These are phyloP conservation scores for Antitype chi DNA, from an alignment of 2,888 invertebrate genomes.

Conservation along the genomic window DNA sequence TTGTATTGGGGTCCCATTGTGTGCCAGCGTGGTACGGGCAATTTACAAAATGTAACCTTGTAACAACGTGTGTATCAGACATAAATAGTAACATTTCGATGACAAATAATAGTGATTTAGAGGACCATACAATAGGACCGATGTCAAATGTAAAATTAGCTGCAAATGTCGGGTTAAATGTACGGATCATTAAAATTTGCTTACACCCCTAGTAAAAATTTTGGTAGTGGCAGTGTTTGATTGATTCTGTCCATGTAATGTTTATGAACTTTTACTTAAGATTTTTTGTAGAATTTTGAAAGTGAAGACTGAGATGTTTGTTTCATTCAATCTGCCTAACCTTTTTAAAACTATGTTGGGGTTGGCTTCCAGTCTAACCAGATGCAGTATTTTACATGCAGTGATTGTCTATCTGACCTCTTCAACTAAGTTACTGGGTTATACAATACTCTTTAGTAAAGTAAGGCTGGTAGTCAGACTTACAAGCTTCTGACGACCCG, in stretches of 20 bases:
- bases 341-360: no score
- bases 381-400: no score
- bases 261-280: background rate
- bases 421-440: no score
- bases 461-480: no score
- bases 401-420: no score
- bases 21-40: slow-evolving; percentile 77
- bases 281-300: background rate
- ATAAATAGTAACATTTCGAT: slow-evolving; percentile 85
- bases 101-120: slow-evolving; percentile 87
- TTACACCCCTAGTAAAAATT: slow-evolving; percentile 11
- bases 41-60: slow-evolving; percentile 83
- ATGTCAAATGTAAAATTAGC: slow-evolving; percentile 73
- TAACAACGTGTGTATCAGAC: slow-evolving; percentile 71
- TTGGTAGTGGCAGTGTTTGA: slow-evolving; percentile 15
- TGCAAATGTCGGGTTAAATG: slow-evolving; percentile 66
- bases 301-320: background rate
- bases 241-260: background rate
- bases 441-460: no score
- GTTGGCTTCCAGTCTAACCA: no score
- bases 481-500: no score
- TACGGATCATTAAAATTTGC: slow-evolving; percentile 41
- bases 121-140: slow-evolving; percentile 75
- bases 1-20: slow-evolving; percentile 85
- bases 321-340: background rate